These are phyloP conservation scores for Poeciliopsis paucimaculata DNA, from an alignment of 2,797 vertebrate species.

Conservation along the genomic window DNA sequence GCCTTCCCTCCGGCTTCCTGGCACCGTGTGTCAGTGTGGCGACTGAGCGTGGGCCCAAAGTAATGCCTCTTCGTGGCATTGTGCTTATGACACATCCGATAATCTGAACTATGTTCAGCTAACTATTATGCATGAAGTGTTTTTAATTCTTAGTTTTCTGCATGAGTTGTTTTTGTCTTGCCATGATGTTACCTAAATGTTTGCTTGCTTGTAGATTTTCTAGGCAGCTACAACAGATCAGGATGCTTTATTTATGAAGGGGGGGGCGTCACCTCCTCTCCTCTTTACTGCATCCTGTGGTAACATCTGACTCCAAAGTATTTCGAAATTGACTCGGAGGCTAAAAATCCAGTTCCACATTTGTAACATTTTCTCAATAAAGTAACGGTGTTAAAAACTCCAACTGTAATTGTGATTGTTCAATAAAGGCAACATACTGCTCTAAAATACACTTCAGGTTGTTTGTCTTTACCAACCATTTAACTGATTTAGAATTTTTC, in stretches of 20 bases:
- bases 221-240: neutral
- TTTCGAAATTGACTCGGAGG: neutral
- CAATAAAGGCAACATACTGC: conserved; percentile 60
- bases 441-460: too few species aligned
- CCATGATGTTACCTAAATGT: conserved; percentile 4
- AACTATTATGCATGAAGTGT: conserved; percentile 85
- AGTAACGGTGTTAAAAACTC: conserved; percentile 31
- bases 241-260: neutral
- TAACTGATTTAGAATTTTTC: too few species aligned
- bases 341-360: conserved; percentile 22
- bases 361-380: conserved; percentile 36
- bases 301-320: neutral
- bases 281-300: neutral
- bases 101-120: conserved; percentile 99
- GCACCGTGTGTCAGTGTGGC: conserved; percentile 92
- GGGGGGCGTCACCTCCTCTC: neutral
- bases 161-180: conserved; percentile 35
- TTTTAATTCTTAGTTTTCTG: conserved; percentile 33
- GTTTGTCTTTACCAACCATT: too few species aligned
- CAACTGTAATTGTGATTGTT: conserved; percentile 57
- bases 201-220: neutral
- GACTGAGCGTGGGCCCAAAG: conserved; percentile 89
- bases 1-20: conserved; percentile 88
- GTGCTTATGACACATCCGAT: conserved; percentile 95
- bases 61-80: conserved; percentile 97